phyloP scores from a whole-genome alignment of 2,113 vertebrate genomes.

The Bos javanicus region DNA sequence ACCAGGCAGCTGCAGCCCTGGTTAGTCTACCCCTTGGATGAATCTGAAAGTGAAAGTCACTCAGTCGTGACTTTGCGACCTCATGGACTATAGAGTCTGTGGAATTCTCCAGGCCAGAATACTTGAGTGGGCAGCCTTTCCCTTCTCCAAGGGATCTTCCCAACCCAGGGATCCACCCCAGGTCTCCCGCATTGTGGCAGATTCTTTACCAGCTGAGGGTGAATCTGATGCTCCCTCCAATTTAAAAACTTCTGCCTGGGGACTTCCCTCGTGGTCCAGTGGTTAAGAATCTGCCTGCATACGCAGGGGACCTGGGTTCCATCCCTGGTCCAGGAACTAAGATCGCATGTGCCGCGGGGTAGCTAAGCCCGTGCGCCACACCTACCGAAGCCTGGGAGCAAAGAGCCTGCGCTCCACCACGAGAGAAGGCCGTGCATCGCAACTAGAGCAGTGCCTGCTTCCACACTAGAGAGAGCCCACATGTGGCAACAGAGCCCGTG shows the following conservation, averaged over 20 bases:
- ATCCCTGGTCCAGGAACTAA: not conserved
- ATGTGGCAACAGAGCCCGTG: not conserved
- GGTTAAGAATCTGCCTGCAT: not conserved
- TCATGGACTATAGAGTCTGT: not conserved
- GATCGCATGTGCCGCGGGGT: rapidly evolving
- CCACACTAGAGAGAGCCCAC: not conserved
- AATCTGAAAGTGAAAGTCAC: not conserved
- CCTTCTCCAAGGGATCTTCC: not conserved
- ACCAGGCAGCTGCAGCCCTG: not conserved
- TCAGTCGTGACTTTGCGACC: not conserved
- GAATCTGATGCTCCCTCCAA: not conserved
- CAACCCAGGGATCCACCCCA: not conserved
- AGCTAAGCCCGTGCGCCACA: not conserved
- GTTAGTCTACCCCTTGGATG: not conserved
- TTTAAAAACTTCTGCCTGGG: not conserved
- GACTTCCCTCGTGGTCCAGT: not conserved
- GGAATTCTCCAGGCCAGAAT: not conserved
- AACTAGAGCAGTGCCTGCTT: rapidly evolving
- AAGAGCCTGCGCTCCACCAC: rapidly evolving
- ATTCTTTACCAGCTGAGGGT: not conserved
- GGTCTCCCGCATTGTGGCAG: rapidly evolving
- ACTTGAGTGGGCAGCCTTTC: not conserved
- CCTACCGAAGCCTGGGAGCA: not conserved
- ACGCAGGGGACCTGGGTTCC: rapidly evolving
- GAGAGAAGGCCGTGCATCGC: rapidly evolving